Evolutionary conservation across 2,797 vertebrate species (phyloP).

Genomic region (Acropternis orthonyx): DNA sequence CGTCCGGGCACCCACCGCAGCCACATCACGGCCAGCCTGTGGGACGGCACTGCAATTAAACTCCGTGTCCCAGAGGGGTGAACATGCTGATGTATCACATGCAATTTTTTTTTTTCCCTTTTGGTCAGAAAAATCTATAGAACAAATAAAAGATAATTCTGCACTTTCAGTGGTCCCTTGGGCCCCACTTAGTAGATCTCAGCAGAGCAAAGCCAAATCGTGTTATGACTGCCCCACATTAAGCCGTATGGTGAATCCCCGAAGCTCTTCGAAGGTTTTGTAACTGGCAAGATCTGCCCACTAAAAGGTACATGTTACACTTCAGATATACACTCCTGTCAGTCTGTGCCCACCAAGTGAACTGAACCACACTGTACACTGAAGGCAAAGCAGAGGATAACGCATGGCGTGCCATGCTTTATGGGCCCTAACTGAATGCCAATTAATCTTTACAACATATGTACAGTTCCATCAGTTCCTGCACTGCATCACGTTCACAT

Average conservation of each 20-base stretch:
- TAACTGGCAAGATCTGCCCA: not conserved
- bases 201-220: not conserved
- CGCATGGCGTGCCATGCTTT: not conserved
- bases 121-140: constrained; percentile 40
- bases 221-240: not conserved
- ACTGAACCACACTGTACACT: not conserved
- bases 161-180: not conserved
- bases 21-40: not conserved
- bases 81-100: not conserved
- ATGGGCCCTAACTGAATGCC: constrained; percentile 34
- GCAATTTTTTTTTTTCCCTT: not conserved
- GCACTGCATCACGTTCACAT: not conserved
- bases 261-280: not conserved
- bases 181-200: not conserved
- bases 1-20: not conserved
- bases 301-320: not conserved
- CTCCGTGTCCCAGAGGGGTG: not conserved
- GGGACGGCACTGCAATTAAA: not conserved
- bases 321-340: not conserved
- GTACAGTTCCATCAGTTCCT: not conserved
- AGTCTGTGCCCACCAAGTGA: not conserved
- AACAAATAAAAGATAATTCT: constrained; percentile 40
- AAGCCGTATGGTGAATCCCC: not conserved
- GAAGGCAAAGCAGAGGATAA: constrained; percentile 31
- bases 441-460: constrained; percentile 48